A percentile compares a stretch with the other conserved stretches of the same genome.
Conservation (phyloP, 1,140 invertebrate species). For the Ceratitis capitata region DNA sequence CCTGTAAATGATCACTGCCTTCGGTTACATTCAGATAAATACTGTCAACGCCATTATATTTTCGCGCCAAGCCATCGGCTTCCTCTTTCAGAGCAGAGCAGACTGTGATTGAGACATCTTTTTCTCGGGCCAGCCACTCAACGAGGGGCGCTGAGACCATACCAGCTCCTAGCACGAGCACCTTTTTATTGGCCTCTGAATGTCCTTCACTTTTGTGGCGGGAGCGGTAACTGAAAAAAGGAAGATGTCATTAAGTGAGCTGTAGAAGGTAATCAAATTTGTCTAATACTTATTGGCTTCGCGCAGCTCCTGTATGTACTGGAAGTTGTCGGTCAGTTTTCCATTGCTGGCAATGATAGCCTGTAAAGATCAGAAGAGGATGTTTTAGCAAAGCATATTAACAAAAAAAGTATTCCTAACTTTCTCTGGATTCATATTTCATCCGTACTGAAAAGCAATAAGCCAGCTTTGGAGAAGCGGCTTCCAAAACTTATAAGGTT, state of each 20-base stretch:
- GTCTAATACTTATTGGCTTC: conserved; percentile 66
- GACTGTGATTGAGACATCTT: conserved; percentile 82
- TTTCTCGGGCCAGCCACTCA: conserved; percentile 90
- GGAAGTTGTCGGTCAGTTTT: conserved; percentile 87
- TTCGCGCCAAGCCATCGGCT: conserved; percentile 81
- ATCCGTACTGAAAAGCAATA: background rate
- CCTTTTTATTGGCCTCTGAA: conserved; percentile 69
- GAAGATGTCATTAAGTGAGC: background rate
- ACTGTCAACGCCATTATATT: conserved; percentile 82
- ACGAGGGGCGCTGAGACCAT: conserved; percentile 93
- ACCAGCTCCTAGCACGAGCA: conserved; percentile 94
- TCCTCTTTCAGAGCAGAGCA: conserved; percentile 89
- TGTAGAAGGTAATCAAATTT: background rate
- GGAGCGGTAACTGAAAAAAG: conserved; percentile 62
- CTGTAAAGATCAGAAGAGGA: conserved; percentile 64
- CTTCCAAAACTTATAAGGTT: background rate
- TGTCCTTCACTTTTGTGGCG: conserved; percentile 69
- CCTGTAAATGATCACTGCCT: conserved; percentile 75
- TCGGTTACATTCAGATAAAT: conserved; percentile 84
- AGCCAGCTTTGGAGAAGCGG: background rate
- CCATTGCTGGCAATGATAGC: conserved; percentile 98
- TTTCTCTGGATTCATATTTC: background rate
- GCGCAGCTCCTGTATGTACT: conserved; percentile 94
- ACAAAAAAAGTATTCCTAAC: background rate
- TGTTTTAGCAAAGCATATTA: background rate